Evolutionary conservation across 2,888 invertebrate species (phyloP).

Genomic region (Morpho achilles): DNA sequence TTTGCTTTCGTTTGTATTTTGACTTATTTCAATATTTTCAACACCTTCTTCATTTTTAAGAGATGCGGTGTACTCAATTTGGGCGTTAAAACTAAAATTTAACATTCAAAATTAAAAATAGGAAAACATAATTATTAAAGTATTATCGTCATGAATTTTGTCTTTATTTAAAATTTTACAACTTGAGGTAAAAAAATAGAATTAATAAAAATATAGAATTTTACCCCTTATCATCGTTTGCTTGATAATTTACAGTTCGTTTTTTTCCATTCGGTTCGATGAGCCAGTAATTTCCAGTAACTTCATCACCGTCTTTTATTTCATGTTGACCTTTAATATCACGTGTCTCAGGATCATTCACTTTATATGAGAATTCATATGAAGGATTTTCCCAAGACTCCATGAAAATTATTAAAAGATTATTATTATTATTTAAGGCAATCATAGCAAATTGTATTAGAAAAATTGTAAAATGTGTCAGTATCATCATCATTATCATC

Average conservation of each 20-base stretch:
- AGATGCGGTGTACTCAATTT: conserved; percentile 16
- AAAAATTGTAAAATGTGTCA: too few relatives aligned
- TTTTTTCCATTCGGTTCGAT: conserved; percentile 75
- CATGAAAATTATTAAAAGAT: background rate
- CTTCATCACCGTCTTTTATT: conserved; percentile 77
- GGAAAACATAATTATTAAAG: too few relatives aligned
- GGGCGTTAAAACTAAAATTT: conserved; percentile 25
- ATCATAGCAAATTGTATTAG: too few relatives aligned
- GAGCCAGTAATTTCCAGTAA: conserved; percentile 80
- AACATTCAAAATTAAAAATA: background rate
- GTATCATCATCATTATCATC: too few relatives aligned
- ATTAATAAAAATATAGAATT: background rate
- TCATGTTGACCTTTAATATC: conserved; percentile 80
- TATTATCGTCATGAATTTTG: background rate
- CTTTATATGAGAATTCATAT: conserved; percentile 79
- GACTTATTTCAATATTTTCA: background rate
- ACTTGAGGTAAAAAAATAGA: background rate
- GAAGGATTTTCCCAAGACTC: conserved; percentile 67
- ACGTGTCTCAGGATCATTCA: conserved; percentile 77
- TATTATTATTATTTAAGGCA: too few relatives aligned
- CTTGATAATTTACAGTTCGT: conserved; percentile 76
- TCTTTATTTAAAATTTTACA: background rate
- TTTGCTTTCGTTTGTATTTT: conserved; percentile 5
- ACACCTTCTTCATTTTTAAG: background rate
- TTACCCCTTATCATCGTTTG: conserved; percentile 63